Base-by-base conservation (phyloP, 2,888 invertebrate genomes). In the Drymonia ruficornis region DNA sequence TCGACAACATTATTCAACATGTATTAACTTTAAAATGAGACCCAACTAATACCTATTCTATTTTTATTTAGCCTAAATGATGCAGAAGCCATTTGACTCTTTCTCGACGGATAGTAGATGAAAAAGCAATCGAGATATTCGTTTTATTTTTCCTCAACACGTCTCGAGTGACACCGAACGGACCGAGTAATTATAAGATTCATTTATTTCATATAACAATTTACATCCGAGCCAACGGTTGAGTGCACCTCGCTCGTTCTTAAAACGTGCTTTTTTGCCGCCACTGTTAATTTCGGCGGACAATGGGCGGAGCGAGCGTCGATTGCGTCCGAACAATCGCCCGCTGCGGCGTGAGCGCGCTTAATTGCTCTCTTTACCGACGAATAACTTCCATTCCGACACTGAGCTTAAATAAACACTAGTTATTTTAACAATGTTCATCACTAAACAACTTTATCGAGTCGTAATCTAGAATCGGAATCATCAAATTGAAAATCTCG, bases 351-450 rank as follows among this genome's bases (percentile, higher is more conserved):
- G 83, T 80, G 81, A 82, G 76, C 80, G 69, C 70, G 69, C 80
- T 86, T 87, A 88, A 88, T 88, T 86, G 86, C 83, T 83, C 77
- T 79, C 82, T 81, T 86, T 81, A 75, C 79, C 74, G 64, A 72
- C 74, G 72, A 82, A 81, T 84, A 79, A 82, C 81, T 84, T 78
- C 74, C 72, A 80, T 80, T 80, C 74, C 76, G 72, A 76, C 72
- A 72, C 72, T 63, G 50, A 28, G 47, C 59, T 70, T 63, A 67
- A 63, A 69, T 67, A 68, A 69, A 72, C 62, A 68, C 65, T 65
- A 64, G 70, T 65, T 54, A 56, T 67, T 70, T 65, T 68, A 73
- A 73, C 65, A 72, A 71, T 63, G 58, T 60, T 62, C 59, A 54
- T 50, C 57, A 59, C 59, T 62, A 65, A 67, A 70, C 71, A 65